Conservation (phyloP, 2,888 invertebrate species). For the Deilephila porcellus region DNA sequence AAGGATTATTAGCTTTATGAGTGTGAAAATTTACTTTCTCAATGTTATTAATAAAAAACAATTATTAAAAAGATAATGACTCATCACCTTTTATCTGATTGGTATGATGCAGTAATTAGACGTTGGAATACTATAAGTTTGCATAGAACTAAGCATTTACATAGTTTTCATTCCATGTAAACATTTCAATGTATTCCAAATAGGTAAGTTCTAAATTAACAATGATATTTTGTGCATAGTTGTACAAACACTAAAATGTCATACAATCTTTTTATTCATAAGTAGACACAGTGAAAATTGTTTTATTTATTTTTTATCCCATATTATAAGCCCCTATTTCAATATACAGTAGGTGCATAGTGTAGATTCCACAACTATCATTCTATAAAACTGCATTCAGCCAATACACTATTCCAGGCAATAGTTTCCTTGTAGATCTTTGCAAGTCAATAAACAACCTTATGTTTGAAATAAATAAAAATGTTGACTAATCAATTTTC, state of each 20-base stretch:
- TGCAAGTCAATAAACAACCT: too few species aligned
- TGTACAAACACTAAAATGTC: constrained; percentile 31
- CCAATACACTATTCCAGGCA: too few species aligned
- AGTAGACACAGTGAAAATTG: constrained; percentile 24
- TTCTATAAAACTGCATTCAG: too few species aligned
- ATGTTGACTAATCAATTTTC: too few species aligned
- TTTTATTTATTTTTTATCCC: constrained; percentile 28
- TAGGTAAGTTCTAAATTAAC: constrained; percentile 36
- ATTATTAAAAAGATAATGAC: background rate
- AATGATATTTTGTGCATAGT: constrained; percentile 31
- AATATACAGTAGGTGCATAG: background rate
- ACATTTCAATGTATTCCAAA: constrained; percentile 36
- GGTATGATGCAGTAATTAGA: constrained; percentile 8
- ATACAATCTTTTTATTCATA: constrained; percentile 19
- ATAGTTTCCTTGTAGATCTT: too few species aligned
- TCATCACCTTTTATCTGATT: constrained; percentile 12
- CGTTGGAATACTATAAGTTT: constrained; percentile 18
- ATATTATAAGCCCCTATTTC: background rate
- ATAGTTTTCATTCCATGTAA: constrained; percentile 48
- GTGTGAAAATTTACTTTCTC: constrained; percentile 20
- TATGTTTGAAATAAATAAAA: too few species aligned
- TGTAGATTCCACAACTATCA: too few species aligned
- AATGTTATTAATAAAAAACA: background rate
- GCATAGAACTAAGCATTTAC: constrained; percentile 43
- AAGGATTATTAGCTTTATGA: constrained; percentile 26